Base-by-base conservation (phyloP, 2,888 invertebrate species). In the Ophioninae sp. region DNA sequence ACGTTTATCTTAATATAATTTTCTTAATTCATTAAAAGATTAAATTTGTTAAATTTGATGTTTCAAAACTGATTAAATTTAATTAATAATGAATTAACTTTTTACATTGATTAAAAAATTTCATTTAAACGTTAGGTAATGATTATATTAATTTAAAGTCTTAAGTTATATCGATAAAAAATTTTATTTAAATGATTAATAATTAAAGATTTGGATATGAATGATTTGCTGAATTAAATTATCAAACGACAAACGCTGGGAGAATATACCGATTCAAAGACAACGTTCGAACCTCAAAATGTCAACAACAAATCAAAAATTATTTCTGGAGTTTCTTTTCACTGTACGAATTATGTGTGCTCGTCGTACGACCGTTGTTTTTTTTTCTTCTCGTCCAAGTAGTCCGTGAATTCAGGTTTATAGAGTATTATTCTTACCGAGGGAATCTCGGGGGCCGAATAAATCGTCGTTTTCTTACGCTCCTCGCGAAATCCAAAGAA, bases 381-480 rank as follows among this genome's bases (percentile, higher is more conserved):
- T 57, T 65, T 56, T 13, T 39, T 20, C 37, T 30, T 7, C 20
- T 23, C 61, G 23, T 75, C n/a, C 65, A 65, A 30, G 56, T 65
- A 56, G 75, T 65, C 65, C 23, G 39, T 65, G 75, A 65, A 75
- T 75, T 50, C 37, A 75, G 56, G 56, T 75, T 75, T 75, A 75
- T 75, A 56, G 65, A 56, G 56, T 57, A 65, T 75, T 75, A 56
- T 75, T 65, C 7, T 20, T 7, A 50, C 20, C 65, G 5, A 41
- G 65, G 37, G 75, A 65, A 65, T 75, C 56, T 17, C 39, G 20
- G 65, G 37, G 37, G 17, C 56, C 13, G 64, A 64, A 74, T 74
- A 64, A 74, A 74, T 64, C 8, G 57, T 74, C 8, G 50, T 30
- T 41, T 39, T 13, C 44, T 7, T 69, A 41, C 44, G 13, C 57